Base-by-base conservation (phyloP, 1,140 invertebrate species). In the Piezodorus guildinii region DNA sequence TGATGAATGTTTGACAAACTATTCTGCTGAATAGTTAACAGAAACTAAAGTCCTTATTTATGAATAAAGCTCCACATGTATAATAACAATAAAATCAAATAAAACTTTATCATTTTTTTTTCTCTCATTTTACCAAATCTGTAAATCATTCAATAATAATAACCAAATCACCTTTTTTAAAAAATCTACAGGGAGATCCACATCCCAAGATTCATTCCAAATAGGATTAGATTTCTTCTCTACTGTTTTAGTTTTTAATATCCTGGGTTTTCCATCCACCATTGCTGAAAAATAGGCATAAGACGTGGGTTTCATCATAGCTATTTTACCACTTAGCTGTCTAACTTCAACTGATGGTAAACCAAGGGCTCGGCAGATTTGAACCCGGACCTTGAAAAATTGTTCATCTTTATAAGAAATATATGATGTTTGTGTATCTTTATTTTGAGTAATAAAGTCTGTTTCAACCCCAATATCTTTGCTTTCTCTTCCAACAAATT, bases 161-260 rank as follows among this genome's bases (percentile, higher is more conserved):
- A n/a, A n/a, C n/a, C 3, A 62, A 4, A 30, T 52, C n/a, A 62
- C 62, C 46, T 62, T 62, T 44, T 62, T 21, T 2, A 62, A 23
- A 30, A 49, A 30, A 17, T 62, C 51, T n/a, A 34, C 17, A 9
- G 62, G 62, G 3, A 62, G 39, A n/a, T 30, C 4, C 3, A 62
- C 62, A 30, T 62, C 45, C 62, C 62, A 62, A 39, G 62, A 52
- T 12, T 23, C 15, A 39, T 62, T 30, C 62, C 62, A 62, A 19
- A 52, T 30, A 5, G 62, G 62, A 54, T 62, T 49, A 15, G 62
- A 44, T 21, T 49, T 39, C n/a, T 62, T 62, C 14, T 51, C 21
- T 27, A 62, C 46, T 17, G 34, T 17, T 39, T 51, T n/a, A 4
- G 43, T 62, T 15, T 21, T 23, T 12, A 62, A 17, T 17, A 19